Evolutionary conservation across 2,113 vertebrate species (phyloP), one percentile per base, ranked within the genome.

Genomic region (Cnemophilus loriae): DNA sequence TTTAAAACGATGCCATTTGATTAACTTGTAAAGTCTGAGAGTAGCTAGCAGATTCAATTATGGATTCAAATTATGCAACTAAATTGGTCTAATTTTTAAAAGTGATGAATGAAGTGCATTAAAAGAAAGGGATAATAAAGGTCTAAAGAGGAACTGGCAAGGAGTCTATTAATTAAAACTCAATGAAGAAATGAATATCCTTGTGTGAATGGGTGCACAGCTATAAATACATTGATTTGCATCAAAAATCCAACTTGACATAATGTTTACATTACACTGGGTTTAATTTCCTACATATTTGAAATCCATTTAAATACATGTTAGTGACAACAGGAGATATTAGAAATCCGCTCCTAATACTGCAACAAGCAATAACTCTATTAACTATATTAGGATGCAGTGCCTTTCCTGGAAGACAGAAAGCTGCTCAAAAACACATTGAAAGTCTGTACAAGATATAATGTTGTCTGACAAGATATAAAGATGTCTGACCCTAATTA

Each of bases 71-170:
- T 98, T 97, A 98, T 92, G 89, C 95, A 96, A 96, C 93, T 95
- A 97, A 98, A 98, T 97, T 97, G 97, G 87, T 93, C 96, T 97
- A 97, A 97, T 98, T 98, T 97, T 97, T 97, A 96, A 97, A 98
- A 97, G 83, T 97, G 97, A 98, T 97, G 90, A 98, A 98, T 98
- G 97, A 96, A 97, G 75, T 87, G 69, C 92, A 67, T 96, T 89
- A 94, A 77, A 94, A 96, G 65, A 96, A 96, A 92, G 64, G 52
- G 75, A 94, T 94, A 92, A 87, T 94, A 94, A 84, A 89, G 76
- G 64, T 89, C 87, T 91, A 94, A 95, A 27, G 83, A 97, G 92
- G 89, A 90, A 97, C 86, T 75, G 91, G 89, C 67, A 96, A 94
- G 82, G 76, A 94, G 68, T 94, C 57, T 64, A 85, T 92, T 90